Base-by-base conservation (phyloP, 2,797 vertebrate species). In the Megaceryle alcyon region DNA sequence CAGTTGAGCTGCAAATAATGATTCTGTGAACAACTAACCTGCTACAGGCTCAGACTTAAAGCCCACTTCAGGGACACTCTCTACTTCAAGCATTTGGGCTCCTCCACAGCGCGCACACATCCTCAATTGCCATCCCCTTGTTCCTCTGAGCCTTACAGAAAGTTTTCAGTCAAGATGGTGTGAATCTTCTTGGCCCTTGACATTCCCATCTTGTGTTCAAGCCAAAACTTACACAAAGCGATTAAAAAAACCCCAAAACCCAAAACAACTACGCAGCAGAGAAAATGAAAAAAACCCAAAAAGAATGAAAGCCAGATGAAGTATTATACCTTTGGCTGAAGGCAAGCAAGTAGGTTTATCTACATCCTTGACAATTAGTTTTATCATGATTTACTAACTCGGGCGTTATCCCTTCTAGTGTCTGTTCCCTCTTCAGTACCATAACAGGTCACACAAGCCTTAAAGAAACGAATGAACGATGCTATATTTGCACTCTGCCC, bases 401-500 rank as follows among this genome's bases (percentile, higher is more conserved):
- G 2, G 44, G 53, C 2, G 6, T 72, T 90, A 35, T 13, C 85
- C 33, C 88, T 94, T 26, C 44, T 6, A 84, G 60, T 39, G 7
- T 39, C 2, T 85, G 89, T 82, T 44, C 44, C 65, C 63, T 33
- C 92, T 92, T 39, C 59, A 26, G 60, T 26, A 25, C 21, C 39
- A 0, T n/a, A 73, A 72, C 66, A 63, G 48, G 60, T 94, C 89
- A 31, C 77, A 15, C 8, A 48, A 53, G 68, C 80, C 83, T 71
- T 19, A 48, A 33, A 22, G 37, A 96, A 97, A 95, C 70, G 71
- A 95, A 41, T 39, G 85, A 97, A 94, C 8, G 49, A 86, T 93
- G 92, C 90, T 93, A 95, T 97, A 97, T 97, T 66, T 97, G 98
- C 97, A 93, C 97, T 96, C 91, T 97, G 96, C 97, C 96, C 97